Evolutionary conservation across 2,888 invertebrate species (phyloP), one percentile per base, ranked within the genome.

Genomic region (Agrochola lychnidis): DNA sequence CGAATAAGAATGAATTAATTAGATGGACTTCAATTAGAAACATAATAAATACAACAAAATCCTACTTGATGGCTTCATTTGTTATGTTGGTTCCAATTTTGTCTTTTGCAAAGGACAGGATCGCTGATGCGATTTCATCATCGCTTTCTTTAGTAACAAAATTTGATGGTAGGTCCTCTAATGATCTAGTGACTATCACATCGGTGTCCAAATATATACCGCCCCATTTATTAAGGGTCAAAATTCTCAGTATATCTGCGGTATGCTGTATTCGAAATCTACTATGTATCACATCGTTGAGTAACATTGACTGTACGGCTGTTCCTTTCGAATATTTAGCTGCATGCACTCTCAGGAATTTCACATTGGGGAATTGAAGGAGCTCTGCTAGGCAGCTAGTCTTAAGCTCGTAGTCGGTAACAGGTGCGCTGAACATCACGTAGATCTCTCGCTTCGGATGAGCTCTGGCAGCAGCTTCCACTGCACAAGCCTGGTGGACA

Each of bases 181-280:
- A 89, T 30, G 96, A 94, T 82, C 97, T 97, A 51, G 97, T 95
- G 4, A 98, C 97, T 30, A 98, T 97, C 1, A 98, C 97, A 90
- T 98, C 98, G 82, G 98, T 93, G 88, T 98, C 98, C 70, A 98
- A 91, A 89, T 98, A 98, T 62, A 98, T 97, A 0, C 98, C 98
- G 16, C 98, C 98, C 90, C 97, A 98, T 89, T 97, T 98, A 97
- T 97, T 98, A 0, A 98, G 93, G 0, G 97, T 97, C 53, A 97
- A 90, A 83, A 97, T 97, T 79, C 97, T 92, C 59, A 98, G 91
- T 40, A 97, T 95, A 88, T 98, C 98, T 73, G 97, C 97, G 77
- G 97, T 96, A 89, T 97, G 97, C 61, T 97, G 74, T n/a, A 79
- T 66, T 22, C n/a, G 62, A 74, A 30, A 74, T n/a, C 0, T 30